phyloP scores from a whole-genome alignment of 2,797 vertebrate species.

The Hapalemur alaotrensis region DNA sequence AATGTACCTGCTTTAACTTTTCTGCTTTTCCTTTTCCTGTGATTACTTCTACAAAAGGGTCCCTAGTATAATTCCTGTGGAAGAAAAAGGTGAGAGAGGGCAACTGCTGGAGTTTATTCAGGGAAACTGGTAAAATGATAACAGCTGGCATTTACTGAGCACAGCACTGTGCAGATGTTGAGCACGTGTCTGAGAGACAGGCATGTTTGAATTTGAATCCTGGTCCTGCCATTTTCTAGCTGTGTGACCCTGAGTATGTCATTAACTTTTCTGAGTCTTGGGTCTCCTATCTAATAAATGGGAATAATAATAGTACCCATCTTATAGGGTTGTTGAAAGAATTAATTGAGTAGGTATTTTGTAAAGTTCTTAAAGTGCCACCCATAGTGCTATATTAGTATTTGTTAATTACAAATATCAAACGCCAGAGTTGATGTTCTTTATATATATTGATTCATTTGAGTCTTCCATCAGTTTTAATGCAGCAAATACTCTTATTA shows the following conservation, averaged over 20 bases:
- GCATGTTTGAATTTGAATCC: not conserved
- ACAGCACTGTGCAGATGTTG: not conserved
- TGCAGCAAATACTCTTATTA: not conserved
- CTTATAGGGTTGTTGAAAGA: not conserved
- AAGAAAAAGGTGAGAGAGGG: not conserved
- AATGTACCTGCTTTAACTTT: not conserved
- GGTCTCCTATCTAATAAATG: not conserved
- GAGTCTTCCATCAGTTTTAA: not conserved
- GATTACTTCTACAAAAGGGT: not conserved
- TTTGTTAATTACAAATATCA: not conserved
- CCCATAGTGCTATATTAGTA: not conserved
- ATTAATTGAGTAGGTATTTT: slow-evolving; percentile 20
- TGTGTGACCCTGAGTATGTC: not conserved
- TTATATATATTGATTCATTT: not conserved
- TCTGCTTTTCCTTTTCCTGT: not conserved
- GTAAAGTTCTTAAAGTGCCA: not conserved
- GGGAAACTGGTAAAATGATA: not conserved
- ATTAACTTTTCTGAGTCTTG: not conserved
- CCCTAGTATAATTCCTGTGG: not conserved
- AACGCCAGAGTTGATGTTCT: not conserved
- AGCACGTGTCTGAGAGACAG: not conserved
- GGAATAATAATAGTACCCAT: not conserved
- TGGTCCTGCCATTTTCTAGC: not conserved
- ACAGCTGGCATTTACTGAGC: not conserved
- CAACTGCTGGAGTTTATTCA: not conserved